Evolutionary conservation across 2,888 invertebrate species (phyloP).

Genomic region (Mythimna vitellina): DNA sequence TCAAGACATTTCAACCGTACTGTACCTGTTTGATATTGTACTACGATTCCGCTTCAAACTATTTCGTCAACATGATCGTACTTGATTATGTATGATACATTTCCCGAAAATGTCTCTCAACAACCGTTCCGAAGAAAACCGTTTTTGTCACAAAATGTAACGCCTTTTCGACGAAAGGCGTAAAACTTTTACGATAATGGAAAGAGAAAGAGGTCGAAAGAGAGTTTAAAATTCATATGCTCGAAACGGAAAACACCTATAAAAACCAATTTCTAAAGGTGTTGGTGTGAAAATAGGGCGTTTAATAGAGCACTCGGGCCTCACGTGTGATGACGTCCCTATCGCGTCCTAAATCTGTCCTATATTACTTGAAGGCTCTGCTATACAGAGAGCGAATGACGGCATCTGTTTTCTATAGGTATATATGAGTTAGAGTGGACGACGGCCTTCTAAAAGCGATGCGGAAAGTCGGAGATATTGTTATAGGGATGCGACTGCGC

Average conservation of each 20-base stretch:
- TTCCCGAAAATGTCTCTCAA: slow-evolving; percentile 21
- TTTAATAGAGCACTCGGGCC: slow-evolving; percentile 78
- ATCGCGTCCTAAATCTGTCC: slow-evolving; percentile 86
- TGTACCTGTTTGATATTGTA: neutral
- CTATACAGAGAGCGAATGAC: slow-evolving; percentile 26
- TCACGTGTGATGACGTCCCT: slow-evolving; percentile 84
- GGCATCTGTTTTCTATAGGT: slow-evolving; percentile 27
- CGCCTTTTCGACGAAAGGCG: slow-evolving; percentile 51
- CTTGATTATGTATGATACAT: slow-evolving; percentile 20
- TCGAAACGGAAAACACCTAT: slow-evolving; percentile 73
- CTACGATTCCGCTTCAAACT: slow-evolving; percentile 4
- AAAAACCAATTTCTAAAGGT: slow-evolving; percentile 81
- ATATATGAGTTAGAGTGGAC: slow-evolving; percentile 5
- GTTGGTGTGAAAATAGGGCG: slow-evolving; percentile 85
- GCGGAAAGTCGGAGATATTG: slow-evolving; percentile 7
- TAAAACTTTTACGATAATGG: slow-evolving; percentile 67
- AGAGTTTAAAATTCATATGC: slow-evolving; percentile 65
- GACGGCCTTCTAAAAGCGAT: slow-evolving; percentile 13
- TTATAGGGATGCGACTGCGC: neutral
- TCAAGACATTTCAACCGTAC: no score
- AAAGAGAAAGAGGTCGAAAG: slow-evolving; percentile 63
- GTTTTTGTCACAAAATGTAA: slow-evolving; percentile 50
- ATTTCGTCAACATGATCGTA: neutral
- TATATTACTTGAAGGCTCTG: slow-evolving; percentile 65
- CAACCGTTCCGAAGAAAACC: slow-evolving; percentile 35